Conservation (phyloP, 2,888 invertebrate genomes). For the Philhelius pedissequus region DNA sequence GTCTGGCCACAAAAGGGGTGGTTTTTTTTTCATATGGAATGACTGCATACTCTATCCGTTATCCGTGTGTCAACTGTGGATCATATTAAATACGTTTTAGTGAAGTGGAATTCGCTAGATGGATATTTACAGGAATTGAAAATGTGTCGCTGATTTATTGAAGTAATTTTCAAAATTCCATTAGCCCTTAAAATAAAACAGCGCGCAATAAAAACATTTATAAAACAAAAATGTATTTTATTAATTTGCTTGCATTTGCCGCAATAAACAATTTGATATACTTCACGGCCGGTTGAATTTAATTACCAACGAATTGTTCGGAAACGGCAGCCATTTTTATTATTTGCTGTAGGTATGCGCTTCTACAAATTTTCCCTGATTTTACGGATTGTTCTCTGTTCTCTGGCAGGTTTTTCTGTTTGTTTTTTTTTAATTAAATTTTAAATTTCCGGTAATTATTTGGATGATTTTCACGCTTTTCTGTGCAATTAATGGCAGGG, state of each 20-base stretch:
- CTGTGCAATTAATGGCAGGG: slow-evolving; percentile 55
- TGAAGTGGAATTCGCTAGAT: slow-evolving; percentile 53
- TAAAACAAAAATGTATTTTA: slow-evolving; percentile 32
- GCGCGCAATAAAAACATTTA: background rate
- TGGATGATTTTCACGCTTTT: slow-evolving; percentile 62
- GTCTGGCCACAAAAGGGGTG: slow-evolving; percentile 17
- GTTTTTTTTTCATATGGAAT: background rate
- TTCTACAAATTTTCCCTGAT: slow-evolving; percentile 29
- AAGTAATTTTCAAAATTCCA: slow-evolving; percentile 47
- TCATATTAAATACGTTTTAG: slow-evolving; percentile 64
- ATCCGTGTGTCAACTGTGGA: slow-evolving; percentile 42
- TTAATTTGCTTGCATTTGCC: slow-evolving; percentile 43
- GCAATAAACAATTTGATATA: slow-evolving; percentile 56
- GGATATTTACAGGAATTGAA: slow-evolving; percentile 35
- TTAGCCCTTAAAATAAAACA: background rate
- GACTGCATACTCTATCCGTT: slow-evolving; percentile 20
- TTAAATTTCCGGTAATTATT: slow-evolving; percentile 61
- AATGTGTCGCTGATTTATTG: slow-evolving; percentile 62
- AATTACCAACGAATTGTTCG: slow-evolving; percentile 48
- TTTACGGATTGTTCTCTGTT: background rate
- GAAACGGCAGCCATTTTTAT: slow-evolving; percentile 29
- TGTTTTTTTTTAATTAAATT: slow-evolving; percentile 61
- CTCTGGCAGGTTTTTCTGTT: slow-evolving; percentile 13
- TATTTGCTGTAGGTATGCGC: background rate
- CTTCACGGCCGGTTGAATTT: slow-evolving; percentile 64